Evolutionary conservation across 2,888 invertebrate genomes (phyloP).

Genomic region (Trichogramma dendrolimi): DNA sequence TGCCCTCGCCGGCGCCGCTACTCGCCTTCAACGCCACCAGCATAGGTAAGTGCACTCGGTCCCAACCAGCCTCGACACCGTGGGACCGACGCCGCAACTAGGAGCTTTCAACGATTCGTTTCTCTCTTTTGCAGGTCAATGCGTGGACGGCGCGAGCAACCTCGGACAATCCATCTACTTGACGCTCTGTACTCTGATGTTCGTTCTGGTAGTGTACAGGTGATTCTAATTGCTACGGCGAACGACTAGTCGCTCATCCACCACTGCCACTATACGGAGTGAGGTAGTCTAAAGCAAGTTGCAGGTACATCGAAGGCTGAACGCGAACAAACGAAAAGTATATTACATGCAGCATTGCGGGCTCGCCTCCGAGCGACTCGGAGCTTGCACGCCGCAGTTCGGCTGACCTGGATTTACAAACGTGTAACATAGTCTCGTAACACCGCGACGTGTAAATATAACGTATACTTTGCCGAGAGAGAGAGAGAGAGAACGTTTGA

Average conservation of each 20-base stretch:
- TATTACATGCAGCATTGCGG: no score
- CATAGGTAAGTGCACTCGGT: conserved; percentile 56
- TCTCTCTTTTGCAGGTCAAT: conserved; percentile 58
- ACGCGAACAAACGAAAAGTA: no score
- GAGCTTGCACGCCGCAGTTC: no score
- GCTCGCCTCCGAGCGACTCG: no score
- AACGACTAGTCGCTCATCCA: not conserved
- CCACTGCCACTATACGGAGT: not conserved
- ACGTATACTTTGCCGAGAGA: no score
- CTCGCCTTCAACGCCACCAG: conserved; percentile 69
- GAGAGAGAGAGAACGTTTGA: no score
- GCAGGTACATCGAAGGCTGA: no score
- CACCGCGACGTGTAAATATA: no score
- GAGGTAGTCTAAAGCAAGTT: no score
- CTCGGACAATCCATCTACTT: conserved; percentile 39
- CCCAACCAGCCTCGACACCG: no score
- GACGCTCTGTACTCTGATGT: conserved; percentile 39
- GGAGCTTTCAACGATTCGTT: not conserved
- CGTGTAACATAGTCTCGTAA: no score
- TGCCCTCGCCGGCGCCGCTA: conserved; percentile 49
- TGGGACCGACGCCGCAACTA: not conserved
- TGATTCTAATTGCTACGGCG: conserved; percentile 45
- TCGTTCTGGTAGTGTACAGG: conserved; percentile 44
- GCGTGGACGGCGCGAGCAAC: conserved; percentile 55
- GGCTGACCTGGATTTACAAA: no score